phyloP scores from a whole-genome alignment of 2,888 invertebrate species.

The Acanthopleura granulata region DNA sequence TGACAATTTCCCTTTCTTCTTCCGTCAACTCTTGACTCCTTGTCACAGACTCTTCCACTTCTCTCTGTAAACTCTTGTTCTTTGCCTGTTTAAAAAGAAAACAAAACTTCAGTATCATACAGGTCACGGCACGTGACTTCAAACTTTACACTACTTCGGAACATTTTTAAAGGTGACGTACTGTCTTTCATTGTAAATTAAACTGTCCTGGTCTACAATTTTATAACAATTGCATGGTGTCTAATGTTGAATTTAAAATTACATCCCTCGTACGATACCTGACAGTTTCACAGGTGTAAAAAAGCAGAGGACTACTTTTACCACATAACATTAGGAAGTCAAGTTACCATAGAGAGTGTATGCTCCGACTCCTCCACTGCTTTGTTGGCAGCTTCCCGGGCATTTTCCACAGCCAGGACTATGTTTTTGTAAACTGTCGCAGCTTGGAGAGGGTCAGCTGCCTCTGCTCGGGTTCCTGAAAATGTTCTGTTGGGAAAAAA shows the following conservation, averaged over 20 bases:
- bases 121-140: no score
- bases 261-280: no score
- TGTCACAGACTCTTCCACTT: slow-evolving; percentile 26
- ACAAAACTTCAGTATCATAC: no score
- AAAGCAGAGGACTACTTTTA: no score
- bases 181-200: no score
- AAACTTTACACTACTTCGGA: no score
- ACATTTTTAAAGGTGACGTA: no score
- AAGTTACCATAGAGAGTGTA: slow-evolving; percentile 68
- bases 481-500: slow-evolving; percentile 73
- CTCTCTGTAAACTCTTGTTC: slow-evolving; percentile 40
- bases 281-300: no score
- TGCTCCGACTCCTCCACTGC: slow-evolving; percentile 68
- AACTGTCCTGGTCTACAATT: no score
- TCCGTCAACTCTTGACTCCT: neutral
- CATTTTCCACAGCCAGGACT: slow-evolving; percentile 70
- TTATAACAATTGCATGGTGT: no score
- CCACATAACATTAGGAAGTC: no score
- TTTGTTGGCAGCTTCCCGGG: slow-evolving; percentile 75
- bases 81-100: slow-evolving; percentile 35
- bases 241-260: no score
- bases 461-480: slow-evolving; percentile 73
- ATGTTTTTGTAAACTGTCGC: slow-evolving; percentile 61
- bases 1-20: slow-evolving; percentile 46
- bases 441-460: slow-evolving; percentile 58